Conservation (phyloP, 2,888 invertebrate species). For the Himalopsyche japonica region DNA sequence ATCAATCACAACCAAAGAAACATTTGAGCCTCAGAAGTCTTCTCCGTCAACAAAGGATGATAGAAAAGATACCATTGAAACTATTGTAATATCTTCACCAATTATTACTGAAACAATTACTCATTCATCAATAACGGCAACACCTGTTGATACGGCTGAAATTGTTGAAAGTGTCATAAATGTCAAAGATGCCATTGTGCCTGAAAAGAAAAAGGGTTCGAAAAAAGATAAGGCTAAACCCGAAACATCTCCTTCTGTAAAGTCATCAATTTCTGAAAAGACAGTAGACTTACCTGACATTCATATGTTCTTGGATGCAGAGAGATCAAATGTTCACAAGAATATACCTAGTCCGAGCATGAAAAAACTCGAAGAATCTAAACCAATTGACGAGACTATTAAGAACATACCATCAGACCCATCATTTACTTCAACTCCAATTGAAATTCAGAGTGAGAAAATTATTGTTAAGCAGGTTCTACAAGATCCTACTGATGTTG, state of each 20-base stretch:
- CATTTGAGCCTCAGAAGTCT: not conserved
- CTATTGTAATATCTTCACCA: not conserved
- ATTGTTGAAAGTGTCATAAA: not conserved
- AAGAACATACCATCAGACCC: not conserved
- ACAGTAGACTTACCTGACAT: not conserved
- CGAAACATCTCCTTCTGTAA: conserved; percentile 41
- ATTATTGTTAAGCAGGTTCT: not conserved
- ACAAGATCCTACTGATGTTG: not conserved
- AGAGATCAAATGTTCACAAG: conserved; percentile 18
- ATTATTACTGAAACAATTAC: not conserved
- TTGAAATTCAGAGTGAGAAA: not conserved
- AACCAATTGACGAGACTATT: not conserved
- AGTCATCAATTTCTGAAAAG: not conserved
- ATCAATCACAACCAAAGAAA: conserved; percentile 21
- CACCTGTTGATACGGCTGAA: not conserved
- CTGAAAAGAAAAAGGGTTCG: not conserved
- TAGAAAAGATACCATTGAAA: not conserved
- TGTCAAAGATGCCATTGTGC: not conserved
- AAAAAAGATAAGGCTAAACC: not conserved
- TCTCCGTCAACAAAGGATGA: too few relatives aligned
- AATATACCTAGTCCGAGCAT: not conserved
- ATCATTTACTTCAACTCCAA: not conserved
- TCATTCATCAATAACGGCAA: conserved; percentile 25
- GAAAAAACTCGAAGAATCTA: not conserved
- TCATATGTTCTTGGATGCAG: conserved; percentile 19